These are phyloP conservation scores for Hydriomena furcata DNA, from an alignment of 2,888 invertebrate genomes.

Conservation along the genomic window DNA sequence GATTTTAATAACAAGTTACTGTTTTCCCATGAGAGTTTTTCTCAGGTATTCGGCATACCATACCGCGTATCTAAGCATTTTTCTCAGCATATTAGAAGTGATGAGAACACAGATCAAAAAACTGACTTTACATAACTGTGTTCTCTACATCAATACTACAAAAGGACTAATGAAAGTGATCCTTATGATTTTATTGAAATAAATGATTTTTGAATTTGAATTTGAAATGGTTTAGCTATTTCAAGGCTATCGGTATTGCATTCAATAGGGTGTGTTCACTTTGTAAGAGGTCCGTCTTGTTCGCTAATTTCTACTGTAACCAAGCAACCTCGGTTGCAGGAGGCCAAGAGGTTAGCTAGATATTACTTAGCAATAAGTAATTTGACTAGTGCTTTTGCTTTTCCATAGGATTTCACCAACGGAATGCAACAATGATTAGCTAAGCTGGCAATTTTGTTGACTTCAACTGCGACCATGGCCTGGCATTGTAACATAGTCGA, in stretches of 20 bases:
- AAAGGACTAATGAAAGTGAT: constrained; percentile 10
- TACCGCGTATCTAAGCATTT: neutral
- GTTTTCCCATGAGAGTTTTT: constrained; percentile 9
- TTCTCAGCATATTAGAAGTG: neutral
- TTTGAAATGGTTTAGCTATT: constrained; percentile 14
- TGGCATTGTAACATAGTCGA: too few relatives aligned
- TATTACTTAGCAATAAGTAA: neutral
- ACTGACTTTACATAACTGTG: neutral
- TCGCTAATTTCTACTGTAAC: neutral
- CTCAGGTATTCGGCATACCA: constrained; percentile 10
- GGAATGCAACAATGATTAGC: too few relatives aligned
- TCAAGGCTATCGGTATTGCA: constrained; percentile 10
- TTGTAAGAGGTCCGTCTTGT: neutral
- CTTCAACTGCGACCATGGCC: too few relatives aligned
- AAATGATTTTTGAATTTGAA: too few relatives aligned
- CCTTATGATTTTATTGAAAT: too few relatives aligned
- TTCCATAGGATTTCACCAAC: too few relatives aligned
- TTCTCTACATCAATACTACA: neutral
- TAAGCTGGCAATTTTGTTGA: too few relatives aligned
- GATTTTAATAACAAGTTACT: neutral
- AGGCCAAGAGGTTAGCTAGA: neutral
- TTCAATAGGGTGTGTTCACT: constrained; percentile 1
- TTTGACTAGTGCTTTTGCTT: too few relatives aligned
- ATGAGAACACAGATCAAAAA: neutral
- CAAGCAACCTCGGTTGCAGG: neutral